phyloP scores from a whole-genome alignment of 2,888 invertebrate genomes.

The Trissolcus japonicus region DNA sequence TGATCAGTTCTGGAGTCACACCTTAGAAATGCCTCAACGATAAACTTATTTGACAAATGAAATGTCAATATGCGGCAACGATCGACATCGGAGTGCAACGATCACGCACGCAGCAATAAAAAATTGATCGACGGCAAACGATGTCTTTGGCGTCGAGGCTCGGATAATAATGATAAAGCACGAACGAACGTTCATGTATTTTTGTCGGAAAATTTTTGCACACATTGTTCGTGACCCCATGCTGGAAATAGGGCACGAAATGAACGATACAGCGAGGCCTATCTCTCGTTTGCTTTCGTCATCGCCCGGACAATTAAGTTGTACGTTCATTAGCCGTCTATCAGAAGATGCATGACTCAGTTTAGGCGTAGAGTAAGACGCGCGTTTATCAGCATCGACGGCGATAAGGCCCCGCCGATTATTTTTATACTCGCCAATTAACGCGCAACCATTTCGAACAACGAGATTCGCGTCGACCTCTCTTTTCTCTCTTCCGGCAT shows the following conservation, averaged over 20 bases:
- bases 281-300: no score
- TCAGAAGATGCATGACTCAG: slow-evolving; percentile 48
- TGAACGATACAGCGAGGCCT: no score
- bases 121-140: slow-evolving; percentile 29
- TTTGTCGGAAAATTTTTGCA: no score
- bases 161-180: no score
- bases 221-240: no score
- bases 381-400: slow-evolving; percentile 41
- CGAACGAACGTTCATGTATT: no score
- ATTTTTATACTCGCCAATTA: slow-evolving; percentile 28
- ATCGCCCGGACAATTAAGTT: slow-evolving; percentile 66
- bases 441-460: slow-evolving; percentile 18
- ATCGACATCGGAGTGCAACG: slow-evolving; percentile 24
- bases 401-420: slow-evolving; percentile 25
- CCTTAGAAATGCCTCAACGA: slow-evolving; percentile 19
- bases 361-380: slow-evolving; percentile 28
- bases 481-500: slow-evolving; percentile 21
- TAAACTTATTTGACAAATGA: slow-evolving; percentile 35
- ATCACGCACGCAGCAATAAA: slow-evolving; percentile 14
- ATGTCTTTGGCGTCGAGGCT: slow-evolving; percentile 12
- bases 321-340: slow-evolving; percentile 69
- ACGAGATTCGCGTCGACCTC: not conserved
- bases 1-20: slow-evolving; percentile 17
- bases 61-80: slow-evolving; percentile 23
- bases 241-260: no score